A percentile compares a stretch with the other conserved stretches of the same genome.
Evolutionary conservation across 2,888 invertebrate species (phyloP).

Genomic region (Cremastinae sp.): DNA sequence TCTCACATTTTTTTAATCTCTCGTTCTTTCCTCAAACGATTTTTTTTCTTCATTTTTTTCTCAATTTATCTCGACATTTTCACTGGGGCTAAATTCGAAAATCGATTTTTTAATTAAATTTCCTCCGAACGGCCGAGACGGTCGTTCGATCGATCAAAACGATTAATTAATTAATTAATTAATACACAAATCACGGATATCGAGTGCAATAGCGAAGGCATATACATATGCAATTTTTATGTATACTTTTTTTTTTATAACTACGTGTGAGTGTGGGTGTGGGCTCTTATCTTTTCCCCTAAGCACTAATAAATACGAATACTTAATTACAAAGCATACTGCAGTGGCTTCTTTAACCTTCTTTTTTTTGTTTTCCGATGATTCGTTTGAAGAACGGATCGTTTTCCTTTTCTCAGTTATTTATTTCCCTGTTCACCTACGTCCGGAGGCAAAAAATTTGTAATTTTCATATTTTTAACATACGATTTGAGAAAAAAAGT

Average conservation of each 20-base stretch:
- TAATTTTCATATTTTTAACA: too few relatives aligned
- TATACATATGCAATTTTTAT: slow-evolving; percentile 26
- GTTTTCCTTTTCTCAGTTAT: slow-evolving; percentile 3
- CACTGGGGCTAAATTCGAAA: slow-evolving; percentile 14
- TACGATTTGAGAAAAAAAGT: too few relatives aligned
- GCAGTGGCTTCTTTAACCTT: slow-evolving; percentile 37
- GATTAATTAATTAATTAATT: slow-evolving; percentile 26
- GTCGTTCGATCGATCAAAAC: slow-evolving; percentile 26
- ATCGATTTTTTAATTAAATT: slow-evolving; percentile 18
- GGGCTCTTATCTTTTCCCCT: background rate
- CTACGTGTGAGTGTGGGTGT: too few relatives aligned
- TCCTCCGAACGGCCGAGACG: slow-evolving; percentile 27
- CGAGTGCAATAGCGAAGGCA: slow-evolving; percentile 57
- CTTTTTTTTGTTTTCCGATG: slow-evolving; percentile 39
- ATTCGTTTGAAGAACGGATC: slow-evolving; percentile 54
- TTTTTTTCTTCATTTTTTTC: slow-evolving; percentile 5
- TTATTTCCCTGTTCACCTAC: background rate
- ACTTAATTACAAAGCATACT: slow-evolving; percentile 59
- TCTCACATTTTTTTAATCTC: slow-evolving; percentile 12
- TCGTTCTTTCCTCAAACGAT: slow-evolving; percentile 1
- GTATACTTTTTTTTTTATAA: too few relatives aligned
- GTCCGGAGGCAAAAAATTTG: too few relatives aligned
- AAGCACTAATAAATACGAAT: slow-evolving; percentile 46
- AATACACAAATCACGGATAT: slow-evolving; percentile 55
- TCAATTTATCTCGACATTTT: slow-evolving; percentile 18